A percentile compares a stretch with the other conserved stretches of the same genome.
These are phyloP conservation scores for Holothuria scabra DNA, from an alignment of 53 echinoderm and acorn worm genomes.

Conservation along the genomic window DNA sequence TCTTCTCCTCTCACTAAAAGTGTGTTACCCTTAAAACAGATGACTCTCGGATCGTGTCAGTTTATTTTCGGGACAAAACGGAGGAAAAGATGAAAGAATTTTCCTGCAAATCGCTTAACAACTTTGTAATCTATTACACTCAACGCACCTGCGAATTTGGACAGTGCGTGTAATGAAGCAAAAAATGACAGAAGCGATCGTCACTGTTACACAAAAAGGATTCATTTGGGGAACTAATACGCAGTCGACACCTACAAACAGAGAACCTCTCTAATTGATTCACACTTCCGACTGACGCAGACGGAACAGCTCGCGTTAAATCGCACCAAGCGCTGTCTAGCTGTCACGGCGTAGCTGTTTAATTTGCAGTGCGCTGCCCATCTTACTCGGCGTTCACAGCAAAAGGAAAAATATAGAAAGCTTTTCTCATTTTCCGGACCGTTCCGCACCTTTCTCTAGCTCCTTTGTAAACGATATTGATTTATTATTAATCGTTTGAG, in stretches of 20 bases:
- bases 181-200: constrained; percentile 39
- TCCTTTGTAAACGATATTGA: too few species aligned
- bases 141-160: constrained; percentile 45
- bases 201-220: constrained; percentile 33
- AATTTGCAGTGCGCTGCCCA: constrained; percentile 41
- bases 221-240: constrained; percentile 24
- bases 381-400: neutral
- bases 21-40: too few species aligned
- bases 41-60: too few species aligned
- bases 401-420: too few species aligned
- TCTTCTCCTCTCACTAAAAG: too few species aligned
- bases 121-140: constrained; percentile 39
- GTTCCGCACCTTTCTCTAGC: too few species aligned
- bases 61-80: too few species aligned
- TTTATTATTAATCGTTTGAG: too few species aligned
- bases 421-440: too few species aligned
- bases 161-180: constrained; percentile 42
- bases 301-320: neutral
- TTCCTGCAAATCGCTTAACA: constrained; percentile 38
- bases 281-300: constrained; percentile 34
- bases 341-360: constrained; percentile 24
- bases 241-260: constrained; percentile 22
- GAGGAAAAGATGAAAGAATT: too few species aligned
- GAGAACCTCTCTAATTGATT: constrained; percentile 32
- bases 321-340: neutral